Evolutionary conservation across 1,140 invertebrate genomes (phyloP).

Genomic region (Odontomachus brunneus): DNA sequence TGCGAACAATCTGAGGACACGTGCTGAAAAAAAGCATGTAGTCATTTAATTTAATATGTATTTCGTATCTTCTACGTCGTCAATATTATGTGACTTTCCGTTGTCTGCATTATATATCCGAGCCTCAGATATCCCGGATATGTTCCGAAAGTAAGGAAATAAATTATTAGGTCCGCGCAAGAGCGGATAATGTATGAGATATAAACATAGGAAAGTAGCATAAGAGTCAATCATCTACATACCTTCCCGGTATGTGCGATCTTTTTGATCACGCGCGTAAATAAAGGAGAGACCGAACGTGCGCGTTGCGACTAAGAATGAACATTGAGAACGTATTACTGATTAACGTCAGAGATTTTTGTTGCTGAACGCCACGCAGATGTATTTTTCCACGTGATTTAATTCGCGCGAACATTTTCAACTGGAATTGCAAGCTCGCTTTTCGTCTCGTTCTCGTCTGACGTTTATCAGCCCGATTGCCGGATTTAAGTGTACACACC

Average conservation of each 20-base stretch:
- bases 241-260: slow-evolving; percentile 18
- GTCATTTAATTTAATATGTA: slow-evolving; percentile 1
- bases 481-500: slow-evolving; percentile 3
- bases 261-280: slow-evolving; percentile 21
- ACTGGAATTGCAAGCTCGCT: slow-evolving; percentile 5
- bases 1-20: neutral
- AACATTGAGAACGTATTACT: neutral
- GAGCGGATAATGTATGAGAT: slow-evolving; percentile 24
- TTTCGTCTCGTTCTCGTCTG: neutral
- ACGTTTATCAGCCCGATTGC: neutral
- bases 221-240: slow-evolving; percentile 46
- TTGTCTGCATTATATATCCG: neutral
- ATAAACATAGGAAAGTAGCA: slow-evolving; percentile 34
- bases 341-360: slow-evolving; percentile 16
- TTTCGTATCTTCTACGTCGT: neutral
- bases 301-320: neutral
- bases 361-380: neutral
- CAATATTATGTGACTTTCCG: neutral
- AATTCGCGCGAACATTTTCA: slow-evolving; percentile 5
- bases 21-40: slow-evolving; percentile 2
- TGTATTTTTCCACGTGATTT: neutral
- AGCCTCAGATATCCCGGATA: slow-evolving; percentile 15
- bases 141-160: slow-evolving; percentile 21
- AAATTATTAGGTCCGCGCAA: slow-evolving; percentile 27
- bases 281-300: neutral